Evolutionary conservation across 2,888 invertebrate genomes (phyloP), one percentile per base, ranked within the genome.

Genomic region (Hypsopygia costalis): DNA sequence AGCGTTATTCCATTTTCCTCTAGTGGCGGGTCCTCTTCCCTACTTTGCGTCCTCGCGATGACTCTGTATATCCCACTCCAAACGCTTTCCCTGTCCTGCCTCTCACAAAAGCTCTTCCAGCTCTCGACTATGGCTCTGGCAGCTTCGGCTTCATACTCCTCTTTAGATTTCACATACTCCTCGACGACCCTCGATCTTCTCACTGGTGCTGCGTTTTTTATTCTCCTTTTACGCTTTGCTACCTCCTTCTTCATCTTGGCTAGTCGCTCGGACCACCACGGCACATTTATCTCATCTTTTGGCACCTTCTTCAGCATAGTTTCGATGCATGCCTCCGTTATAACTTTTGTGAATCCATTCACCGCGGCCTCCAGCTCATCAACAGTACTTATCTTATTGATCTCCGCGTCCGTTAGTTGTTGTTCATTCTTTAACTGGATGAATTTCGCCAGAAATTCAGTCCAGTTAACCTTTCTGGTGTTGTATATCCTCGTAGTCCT

Each of bases 231-330:
- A 28, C n/a, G 38, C 2, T 41, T 48, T 30, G 33, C 12, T 7
- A 49, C 42, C 9, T 38, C 22, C n/a, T 16, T 43, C 33, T 49
- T 54, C 43, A 43, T 1, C 5, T 6, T 20, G 0, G 21, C 40
- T 1, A 53, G 47, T 6, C 35, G 36, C 2, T 47, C 40, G 20
- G 37, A 34, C 54, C 52, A 52, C 55, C 53, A 53, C 28, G 49
- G 52, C 20, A 51, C 6, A n/a, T 30, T n/a, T n/a, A n/a, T n/a
- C n/a, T n/a, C n/a, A n/a, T n/a, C n/a, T n/a, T n/a, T n/a, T n/a
- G n/a, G n/a, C 31, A 10, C 46, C 42, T 7, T 21, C 44, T 11
- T 16, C 41, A 0, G 49, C 46, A 28, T 28, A 3, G 28, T 1
- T 4, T 52, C 46, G 4, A 9, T 6, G 1, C 40, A 46, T 31